Evolutionary conservation across 2,888 invertebrate genomes (phyloP), one percentile per base, ranked within the genome.

Genomic region (Amphipyra berbera): DNA sequence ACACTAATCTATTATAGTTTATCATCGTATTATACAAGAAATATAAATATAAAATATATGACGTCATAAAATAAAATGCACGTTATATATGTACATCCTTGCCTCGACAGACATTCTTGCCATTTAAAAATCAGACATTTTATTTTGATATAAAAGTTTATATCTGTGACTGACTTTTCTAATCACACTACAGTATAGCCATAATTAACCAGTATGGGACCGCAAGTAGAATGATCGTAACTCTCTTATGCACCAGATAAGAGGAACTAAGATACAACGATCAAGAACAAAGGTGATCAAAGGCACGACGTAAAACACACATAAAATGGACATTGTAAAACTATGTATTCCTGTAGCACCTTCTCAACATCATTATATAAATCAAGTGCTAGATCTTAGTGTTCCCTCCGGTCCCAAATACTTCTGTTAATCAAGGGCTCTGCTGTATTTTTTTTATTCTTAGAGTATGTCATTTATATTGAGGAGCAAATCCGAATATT

Each of bases 61-160:
- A 63, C 44, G 46, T 77, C 68, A 61, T 55, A 72, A 79, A 72
- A 74, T 74, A 64, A 69, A 73, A 76, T 68, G 64, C 68, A 56
- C 14, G 38, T 45, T 71, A 53, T 65, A 37, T 37, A 37, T 37
- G 65, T 59, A 78, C 68, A 77, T 56, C 15, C 50, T 53, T 57
- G 75, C 64, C 70, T 63, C 48, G 44, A 62, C 54, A 63, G 41
- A 63, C 37, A n/a, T 37, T 44, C 21, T 53, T 40, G 55, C 59
- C 55, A n/a, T 49, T n/a, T 41, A 47, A 61, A 33, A 54, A 47
- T 48, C 50, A 52, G 57, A 46, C 61, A 54, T 55, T 58, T 42
- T 27, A 54, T 35, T 40, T 56, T 45, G 53, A 61, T 68, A 50
- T 38, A 68, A 47, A 53, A 60, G 12, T 40, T 56, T 56, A 62